These are phyloP conservation scores for Lanius ludovicianus DNA, from an alignment of 2,113 vertebrate genomes.

Conservation along the genomic window DNA sequence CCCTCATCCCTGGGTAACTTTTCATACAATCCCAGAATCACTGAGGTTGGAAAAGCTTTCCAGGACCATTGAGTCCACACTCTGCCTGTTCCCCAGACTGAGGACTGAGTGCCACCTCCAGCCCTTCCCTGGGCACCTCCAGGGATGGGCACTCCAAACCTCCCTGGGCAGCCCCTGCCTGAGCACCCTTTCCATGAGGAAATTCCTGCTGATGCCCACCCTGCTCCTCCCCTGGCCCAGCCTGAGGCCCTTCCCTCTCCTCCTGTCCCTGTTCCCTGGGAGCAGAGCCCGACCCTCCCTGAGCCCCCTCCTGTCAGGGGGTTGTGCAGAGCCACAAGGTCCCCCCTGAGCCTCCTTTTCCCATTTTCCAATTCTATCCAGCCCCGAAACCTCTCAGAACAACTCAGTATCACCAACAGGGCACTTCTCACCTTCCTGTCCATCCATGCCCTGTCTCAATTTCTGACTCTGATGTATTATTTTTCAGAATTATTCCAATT, in stretches of 20 bases:
- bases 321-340: background rate
- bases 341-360: background rate
- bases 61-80: rapidly evolving
- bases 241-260: background rate
- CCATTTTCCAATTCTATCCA: background rate
- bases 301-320: background rate
- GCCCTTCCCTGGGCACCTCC: rapidly evolving
- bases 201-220: rapidly evolving
- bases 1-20: background rate
- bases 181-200: rapidly evolving
- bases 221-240: background rate
- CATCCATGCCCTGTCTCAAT: background rate
- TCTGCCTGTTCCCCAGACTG: rapidly evolving
- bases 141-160: background rate
- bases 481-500: background rate
- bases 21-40: background rate
- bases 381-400: background rate
- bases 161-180: background rate
- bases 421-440: background rate
- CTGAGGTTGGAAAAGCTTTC: background rate
- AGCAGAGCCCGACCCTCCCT: rapidly evolving
- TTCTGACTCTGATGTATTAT: background rate
- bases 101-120: background rate
- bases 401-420: background rate
- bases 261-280: background rate